Evolutionary conservation across 2,797 vertebrate genomes (phyloP).

Genomic region (Thaleichthys pacificus): DNA sequence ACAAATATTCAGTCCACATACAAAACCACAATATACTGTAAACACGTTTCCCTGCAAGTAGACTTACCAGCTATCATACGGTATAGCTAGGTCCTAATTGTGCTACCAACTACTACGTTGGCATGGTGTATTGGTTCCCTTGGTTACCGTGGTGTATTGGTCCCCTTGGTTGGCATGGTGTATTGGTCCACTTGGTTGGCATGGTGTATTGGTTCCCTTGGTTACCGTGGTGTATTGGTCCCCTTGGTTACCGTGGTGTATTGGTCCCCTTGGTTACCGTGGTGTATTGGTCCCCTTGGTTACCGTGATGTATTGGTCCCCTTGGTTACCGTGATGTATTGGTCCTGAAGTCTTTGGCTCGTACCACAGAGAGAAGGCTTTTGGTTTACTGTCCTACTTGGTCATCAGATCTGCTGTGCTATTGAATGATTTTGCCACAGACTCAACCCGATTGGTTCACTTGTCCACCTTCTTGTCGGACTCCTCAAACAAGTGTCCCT

Average conservation of each 20-base stretch:
- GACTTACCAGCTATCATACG: neutral
- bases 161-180: neutral
- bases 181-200: no score
- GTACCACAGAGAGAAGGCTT: neutral
- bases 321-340: neutral
- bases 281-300: neutral
- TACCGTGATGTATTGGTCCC: neutral
- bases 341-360: neutral
- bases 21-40: neutral
- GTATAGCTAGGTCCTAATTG: neutral
- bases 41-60: conserved; percentile 2
- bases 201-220: no score
- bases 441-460: neutral
- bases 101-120: no score
- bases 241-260: no score
- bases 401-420: neutral
- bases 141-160: neutral
- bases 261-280: neutral
- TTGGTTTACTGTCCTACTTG: neutral
- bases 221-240: no score
- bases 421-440: neutral
- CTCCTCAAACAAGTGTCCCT: conserved; percentile 29
- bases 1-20: neutral
- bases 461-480: neutral
- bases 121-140: neutral